These are phyloP conservation scores for Noctuana brunneofusca DNA, from an alignment of 2,888 invertebrate species.

Conservation along the genomic window DNA sequence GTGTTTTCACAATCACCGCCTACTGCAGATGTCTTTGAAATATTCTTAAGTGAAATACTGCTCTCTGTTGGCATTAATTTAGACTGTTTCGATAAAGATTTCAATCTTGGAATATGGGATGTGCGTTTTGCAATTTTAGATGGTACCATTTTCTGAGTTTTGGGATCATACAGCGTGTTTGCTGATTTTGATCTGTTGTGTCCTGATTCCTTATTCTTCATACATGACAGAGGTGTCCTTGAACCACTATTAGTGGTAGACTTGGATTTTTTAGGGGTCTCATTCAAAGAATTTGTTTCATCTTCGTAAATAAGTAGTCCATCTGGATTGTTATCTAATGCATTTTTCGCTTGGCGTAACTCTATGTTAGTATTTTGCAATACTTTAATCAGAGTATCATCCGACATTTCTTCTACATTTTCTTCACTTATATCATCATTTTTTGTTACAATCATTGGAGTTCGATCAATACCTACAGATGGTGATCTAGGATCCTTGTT, in stretches of 20 bases:
- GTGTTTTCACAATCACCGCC: slow-evolving; percentile 77
- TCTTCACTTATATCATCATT: slow-evolving; percentile 49
- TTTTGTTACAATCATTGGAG: slow-evolving; percentile 72
- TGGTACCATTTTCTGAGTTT: slow-evolving; percentile 48
- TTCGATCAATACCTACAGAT: slow-evolving; percentile 73
- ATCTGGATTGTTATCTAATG: slow-evolving; percentile 62
- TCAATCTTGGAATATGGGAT: slow-evolving; percentile 75
- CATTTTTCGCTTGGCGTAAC: slow-evolving; percentile 48
- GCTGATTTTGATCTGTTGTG: slow-evolving; percentile 74
- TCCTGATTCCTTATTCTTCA: slow-evolving; percentile 73
- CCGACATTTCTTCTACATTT: slow-evolving; percentile 77
- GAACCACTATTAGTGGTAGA: slow-evolving; percentile 59
- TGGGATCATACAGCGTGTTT: slow-evolving; percentile 65
- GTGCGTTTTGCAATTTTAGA: slow-evolving; percentile 60
- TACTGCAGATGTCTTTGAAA: slow-evolving; percentile 57
- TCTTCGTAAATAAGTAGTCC: slow-evolving; percentile 84
- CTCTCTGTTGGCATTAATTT: slow-evolving; percentile 56
- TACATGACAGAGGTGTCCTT: slow-evolving; percentile 76
- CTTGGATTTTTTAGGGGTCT: slow-evolving; percentile 68
- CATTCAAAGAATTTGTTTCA: slow-evolving; percentile 55
- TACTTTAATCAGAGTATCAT: slow-evolving; percentile 72
- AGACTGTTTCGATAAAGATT: slow-evolving; percentile 61
- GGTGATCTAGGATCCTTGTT: slow-evolving; percentile 77
- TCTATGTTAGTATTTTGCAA: slow-evolving; percentile 68
- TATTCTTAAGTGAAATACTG: slow-evolving; percentile 66